Conservation (phyloP, 1,140 invertebrate species). For the Tribolium castaneum region DNA sequence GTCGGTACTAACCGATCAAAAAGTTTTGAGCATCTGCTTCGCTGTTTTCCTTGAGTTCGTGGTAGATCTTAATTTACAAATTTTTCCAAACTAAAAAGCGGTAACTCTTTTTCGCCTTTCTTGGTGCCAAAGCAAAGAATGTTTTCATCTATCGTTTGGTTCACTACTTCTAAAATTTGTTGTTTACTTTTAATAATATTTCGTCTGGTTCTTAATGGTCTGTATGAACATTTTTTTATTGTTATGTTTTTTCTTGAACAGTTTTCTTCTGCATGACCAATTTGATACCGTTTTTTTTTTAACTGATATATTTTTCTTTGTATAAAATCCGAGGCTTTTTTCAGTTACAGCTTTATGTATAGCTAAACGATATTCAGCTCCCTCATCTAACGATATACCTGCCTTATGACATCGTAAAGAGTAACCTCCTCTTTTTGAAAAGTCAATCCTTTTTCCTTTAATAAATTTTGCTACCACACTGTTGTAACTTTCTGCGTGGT, state of each 20-base stretch:
- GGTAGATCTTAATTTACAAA: background rate
- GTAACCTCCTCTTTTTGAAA: constrained; percentile 53
- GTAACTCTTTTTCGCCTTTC: background rate
- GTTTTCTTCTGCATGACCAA: background rate
- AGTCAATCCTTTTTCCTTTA: constrained; percentile 63
- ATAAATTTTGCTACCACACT: constrained; percentile 57
- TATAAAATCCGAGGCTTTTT: background rate
- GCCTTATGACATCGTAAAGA: constrained; percentile 54
- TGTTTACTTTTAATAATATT: background rate
- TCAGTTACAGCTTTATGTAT: background rate
- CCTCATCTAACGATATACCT: constrained; percentile 55
- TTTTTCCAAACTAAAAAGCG: background rate
- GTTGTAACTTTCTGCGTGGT: constrained; percentile 63
- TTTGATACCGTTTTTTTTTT: background rate
- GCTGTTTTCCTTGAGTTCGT: background rate
- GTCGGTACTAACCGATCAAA: background rate
- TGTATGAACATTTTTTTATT: background rate
- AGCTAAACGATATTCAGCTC: background rate
- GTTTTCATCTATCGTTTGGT: background rate
- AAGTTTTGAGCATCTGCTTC: background rate
- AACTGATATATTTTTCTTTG: background rate
- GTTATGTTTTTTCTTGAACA: background rate
- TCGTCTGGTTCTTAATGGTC: background rate
- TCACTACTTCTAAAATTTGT: background rate
- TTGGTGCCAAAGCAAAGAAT: background rate